Evolutionary conservation across 2,113 vertebrate genomes (phyloP).

Genomic region (Ovibos moschatus): DNA sequence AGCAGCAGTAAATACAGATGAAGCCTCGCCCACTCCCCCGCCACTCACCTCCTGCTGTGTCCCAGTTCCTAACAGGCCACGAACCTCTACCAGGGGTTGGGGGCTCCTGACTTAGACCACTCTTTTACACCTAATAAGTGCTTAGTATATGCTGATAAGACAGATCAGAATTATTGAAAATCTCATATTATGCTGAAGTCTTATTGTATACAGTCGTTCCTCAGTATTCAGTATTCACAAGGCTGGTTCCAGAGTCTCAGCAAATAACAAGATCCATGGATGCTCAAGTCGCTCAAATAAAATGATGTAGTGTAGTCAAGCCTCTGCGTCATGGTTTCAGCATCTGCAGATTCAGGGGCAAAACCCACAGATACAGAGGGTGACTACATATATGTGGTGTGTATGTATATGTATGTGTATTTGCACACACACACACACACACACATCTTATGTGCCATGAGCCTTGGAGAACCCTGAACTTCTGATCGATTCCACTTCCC

Average conservation of each 20-base stretch:
- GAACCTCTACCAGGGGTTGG: not conserved
- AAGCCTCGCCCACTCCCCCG: not conserved
- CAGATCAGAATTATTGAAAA: not conserved
- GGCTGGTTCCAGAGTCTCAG: not conserved
- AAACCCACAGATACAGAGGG: not conserved
- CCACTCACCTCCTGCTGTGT: not conserved
- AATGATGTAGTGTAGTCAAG: not conserved
- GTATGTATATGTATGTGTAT: not conserved
- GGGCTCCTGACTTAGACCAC: not conserved
- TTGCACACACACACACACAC: too few relatives aligned
- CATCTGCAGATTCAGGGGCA: not conserved
- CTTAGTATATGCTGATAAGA: not conserved
- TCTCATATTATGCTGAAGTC: not conserved
- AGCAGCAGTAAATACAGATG: accelerated
- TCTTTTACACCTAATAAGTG: not conserved
- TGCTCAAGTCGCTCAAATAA: not conserved
- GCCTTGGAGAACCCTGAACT: not conserved
- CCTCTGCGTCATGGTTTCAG: not conserved
- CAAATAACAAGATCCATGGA: not conserved
- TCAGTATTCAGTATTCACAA: not conserved
- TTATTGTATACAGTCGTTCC: not conserved
- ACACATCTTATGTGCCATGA: not conserved
- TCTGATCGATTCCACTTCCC: not conserved
- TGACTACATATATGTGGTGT: not conserved
- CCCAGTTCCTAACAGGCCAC: not conserved